Base-by-base conservation (phyloP, 53 echinoderm and acorn worm genomes). In the Luidia sarsii region DNA sequence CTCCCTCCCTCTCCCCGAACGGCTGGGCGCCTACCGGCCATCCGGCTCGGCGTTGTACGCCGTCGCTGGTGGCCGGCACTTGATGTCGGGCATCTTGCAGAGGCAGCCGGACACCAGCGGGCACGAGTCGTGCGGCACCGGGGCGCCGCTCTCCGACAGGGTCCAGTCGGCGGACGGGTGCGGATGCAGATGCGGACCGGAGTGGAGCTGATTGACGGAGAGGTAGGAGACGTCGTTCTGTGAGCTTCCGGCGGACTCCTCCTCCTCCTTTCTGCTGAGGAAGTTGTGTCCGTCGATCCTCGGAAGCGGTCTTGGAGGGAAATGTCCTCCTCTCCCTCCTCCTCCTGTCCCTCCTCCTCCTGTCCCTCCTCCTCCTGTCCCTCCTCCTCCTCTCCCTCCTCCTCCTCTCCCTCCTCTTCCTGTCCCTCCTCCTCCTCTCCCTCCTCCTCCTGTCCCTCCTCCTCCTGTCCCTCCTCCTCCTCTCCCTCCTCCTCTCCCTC, bases 61-160 rank as follows among this genome's bases (percentile, higher is more conserved):
- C n/a, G n/a, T n/a, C n/a, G n/a, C n/a, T n/a, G n/a, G n/a, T n/a
- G n/a, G n/a, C n/a, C n/a, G n/a, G n/a, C n/a, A n/a, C n/a, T n/a
- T n/a, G n/a, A n/a, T n/a, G n/a, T n/a, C n/a, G n/a, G n/a, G n/a
- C n/a, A n/a, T n/a, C n/a, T n/a, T n/a, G n/a, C n/a, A n/a, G n/a
- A n/a, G n/a, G n/a, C n/a, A n/a, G n/a, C n/a, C n/a, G n/a, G 54
- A 54, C 6, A 54, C 54, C 54, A 27, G 54, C 54, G 54, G 25
- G 8, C 8, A n/a, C 0, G 7, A 54, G 5, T 3, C 23, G 2
- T 3, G 23, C 22, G 7, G 25, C 54, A n/a, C n/a, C n/a, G n/a
- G 6, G 54, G n/a, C 54, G 54, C 22, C 6, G 2, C n/a, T 45
- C 19, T 24, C 54, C 54, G 54, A 27, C 23, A 27, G 59, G 59